Evolutionary conservation across 1,140 invertebrate species (phyloP).

Genomic region (Hesperophylax magnus): DNA sequence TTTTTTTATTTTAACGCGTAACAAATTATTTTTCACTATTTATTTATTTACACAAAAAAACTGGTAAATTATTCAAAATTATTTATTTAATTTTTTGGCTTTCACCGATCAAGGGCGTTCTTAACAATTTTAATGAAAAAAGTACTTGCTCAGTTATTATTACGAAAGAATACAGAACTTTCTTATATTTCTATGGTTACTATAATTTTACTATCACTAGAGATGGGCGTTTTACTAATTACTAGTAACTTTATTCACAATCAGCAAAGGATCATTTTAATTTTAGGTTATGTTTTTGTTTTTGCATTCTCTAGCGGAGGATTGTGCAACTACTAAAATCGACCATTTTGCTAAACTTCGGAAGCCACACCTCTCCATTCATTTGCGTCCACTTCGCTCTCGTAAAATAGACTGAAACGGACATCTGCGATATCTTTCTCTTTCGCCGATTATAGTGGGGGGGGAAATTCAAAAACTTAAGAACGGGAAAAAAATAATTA

Average conservation of each 20-base stretch:
- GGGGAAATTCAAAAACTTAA: no score
- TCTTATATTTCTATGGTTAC: no score
- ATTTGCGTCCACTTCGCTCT: constrained; percentile 20
- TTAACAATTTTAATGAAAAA: no score
- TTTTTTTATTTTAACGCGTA: neutral
- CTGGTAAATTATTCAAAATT: neutral
- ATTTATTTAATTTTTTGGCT: no score
- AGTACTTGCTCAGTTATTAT: constrained; percentile 4
- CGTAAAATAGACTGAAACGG: constrained; percentile 16
- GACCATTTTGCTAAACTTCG: constrained; percentile 48
- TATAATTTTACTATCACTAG: neutral
- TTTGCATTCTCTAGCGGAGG: constrained; percentile 41
- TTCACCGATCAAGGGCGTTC: no score
- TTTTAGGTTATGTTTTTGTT: constrained; percentile 51
- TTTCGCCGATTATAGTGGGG: neutral
- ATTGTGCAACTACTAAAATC: constrained; percentile 47
- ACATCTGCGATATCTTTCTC: neutral
- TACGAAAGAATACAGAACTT: no score
- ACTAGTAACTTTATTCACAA: neutral
- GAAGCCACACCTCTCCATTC: constrained; percentile 49
- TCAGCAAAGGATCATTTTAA: constrained; percentile 30
- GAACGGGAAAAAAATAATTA: no score
- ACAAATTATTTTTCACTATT: constrained; percentile 14
- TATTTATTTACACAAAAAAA: constrained; percentile 23
- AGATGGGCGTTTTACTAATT: neutral